Percentiles rank a stretch among this genome's conserved stretches.
Evolutionary conservation across 2,113 vertebrate species (phyloP).

Genomic region (Lonchura striata): DNA sequence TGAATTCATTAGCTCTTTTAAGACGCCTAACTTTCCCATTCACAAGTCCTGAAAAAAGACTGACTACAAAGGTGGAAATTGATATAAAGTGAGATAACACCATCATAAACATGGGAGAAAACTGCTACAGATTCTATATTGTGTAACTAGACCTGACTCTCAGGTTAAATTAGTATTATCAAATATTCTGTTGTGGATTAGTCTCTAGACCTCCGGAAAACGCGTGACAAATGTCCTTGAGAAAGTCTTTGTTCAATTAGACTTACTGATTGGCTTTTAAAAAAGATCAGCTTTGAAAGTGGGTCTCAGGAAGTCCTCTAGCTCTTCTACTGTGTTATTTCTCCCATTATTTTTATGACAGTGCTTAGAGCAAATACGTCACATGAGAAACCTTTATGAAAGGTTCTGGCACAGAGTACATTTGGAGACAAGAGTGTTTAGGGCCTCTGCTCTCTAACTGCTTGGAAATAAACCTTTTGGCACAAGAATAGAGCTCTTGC

Average conservation of each 20-base stretch:
- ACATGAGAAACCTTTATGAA: conserved; percentile 23
- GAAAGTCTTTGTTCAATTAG: background rate
- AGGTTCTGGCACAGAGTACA: background rate
- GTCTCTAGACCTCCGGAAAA: background rate
- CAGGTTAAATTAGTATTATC: background rate
- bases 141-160: background rate
- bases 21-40: background rate
- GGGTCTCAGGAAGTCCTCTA: background rate
- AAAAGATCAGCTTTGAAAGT: background rate
- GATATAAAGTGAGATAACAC: background rate
- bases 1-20: background rate
- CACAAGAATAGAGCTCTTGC: background rate
- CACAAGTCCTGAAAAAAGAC: background rate
- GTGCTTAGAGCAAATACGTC: background rate
- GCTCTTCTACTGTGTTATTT: background rate
- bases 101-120: background rate
- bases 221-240: background rate
- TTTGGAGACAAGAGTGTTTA: background rate
- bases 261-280: background rate
- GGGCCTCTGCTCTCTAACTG: background rate
- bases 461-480: conserved; percentile 11
- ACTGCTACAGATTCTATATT: background rate
- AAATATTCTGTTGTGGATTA: background rate
- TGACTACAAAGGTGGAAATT: background rate
- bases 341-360: background rate